Percentiles rank a stretch among this genome's conserved stretches.
phyloP scores from a whole-genome alignment of 2,113 vertebrate species.

The Nothocercus julius region DNA sequence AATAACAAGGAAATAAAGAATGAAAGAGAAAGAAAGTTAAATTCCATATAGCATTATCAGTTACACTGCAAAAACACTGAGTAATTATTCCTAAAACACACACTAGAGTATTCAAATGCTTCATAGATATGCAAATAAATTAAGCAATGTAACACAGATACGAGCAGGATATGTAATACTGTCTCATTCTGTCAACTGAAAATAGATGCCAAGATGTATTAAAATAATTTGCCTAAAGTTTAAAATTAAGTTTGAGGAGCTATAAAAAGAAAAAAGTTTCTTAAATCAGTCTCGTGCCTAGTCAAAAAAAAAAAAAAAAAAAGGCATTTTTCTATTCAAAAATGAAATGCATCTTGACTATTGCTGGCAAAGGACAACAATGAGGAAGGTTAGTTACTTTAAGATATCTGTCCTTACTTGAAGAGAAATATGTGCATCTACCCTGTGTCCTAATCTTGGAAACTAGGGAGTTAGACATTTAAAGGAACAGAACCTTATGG shows the following conservation, averaged over 20 bases:
- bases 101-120: neutral
- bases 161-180: neutral
- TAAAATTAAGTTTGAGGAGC: neutral
- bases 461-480: neutral
- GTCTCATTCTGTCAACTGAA: neutral
- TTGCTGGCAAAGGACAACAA: neutral
- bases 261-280: neutral
- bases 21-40: neutral
- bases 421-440: neutral
- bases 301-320: neutral
- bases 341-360: neutral
- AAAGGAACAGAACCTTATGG: neutral
- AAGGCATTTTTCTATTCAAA: neutral
- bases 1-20: neutral
- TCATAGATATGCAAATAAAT: neutral
- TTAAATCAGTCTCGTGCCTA: neutral
- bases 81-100: neutral
- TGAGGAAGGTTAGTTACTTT: neutral
- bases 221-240: neutral
- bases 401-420: neutral
- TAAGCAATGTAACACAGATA: neutral
- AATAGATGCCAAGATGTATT: neutral
- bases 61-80: neutral
- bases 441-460: neutral
- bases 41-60: neutral